Base-by-base conservation (phyloP, 2,797 vertebrate genomes). In the Pempheris klunzingeri region DNA sequence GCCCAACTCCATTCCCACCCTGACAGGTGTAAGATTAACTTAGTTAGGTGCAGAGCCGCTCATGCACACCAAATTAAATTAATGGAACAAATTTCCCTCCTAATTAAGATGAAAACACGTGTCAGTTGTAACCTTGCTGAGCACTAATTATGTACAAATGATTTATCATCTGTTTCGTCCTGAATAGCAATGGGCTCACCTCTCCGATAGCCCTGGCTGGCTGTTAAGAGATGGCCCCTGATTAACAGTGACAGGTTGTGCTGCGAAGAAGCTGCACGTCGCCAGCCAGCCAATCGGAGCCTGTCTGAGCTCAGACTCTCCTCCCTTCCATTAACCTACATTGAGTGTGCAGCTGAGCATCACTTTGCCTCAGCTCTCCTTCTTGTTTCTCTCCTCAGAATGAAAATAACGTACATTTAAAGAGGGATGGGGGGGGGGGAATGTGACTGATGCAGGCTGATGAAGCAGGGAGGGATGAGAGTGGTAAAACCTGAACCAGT, bases 91-190 rank as follows among this genome's bases (percentile, higher is more conserved):
- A 98, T 99, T 98, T 97, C 96, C 96, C 95, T 94, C 94, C 93
- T 99, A 99, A 99, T 99, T 98, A 99, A 99, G 98, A 99, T 99
- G 97, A 98, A 99, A 97, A 97, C 97, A 96, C 94, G 95, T 98
- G 98, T 98, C 98, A 98, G 97, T 96, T 97, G 96, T 98, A 97
- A 98, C 97, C 97, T 99, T 98, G 97, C 97, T 96, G 95, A 96
- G 96, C 96, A 96, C 97, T 99, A 99, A 99, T 99, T 98, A 98
- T 96, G 96, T 97, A 97, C 96, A 98, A 98, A 98, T 98, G 97
- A 98, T 98, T 98, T 98, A 98, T 98, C 97, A 97, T 97, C 96
- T 96, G 96, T 96, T 97, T 97, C 93, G 92, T 96, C 95, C 95
- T 95, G 96, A 97, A 97, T 97, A 97, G 97, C 97, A 96, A 97